Conservation (phyloP, 2,888 invertebrate species). For the Agrotis clavis region DNA sequence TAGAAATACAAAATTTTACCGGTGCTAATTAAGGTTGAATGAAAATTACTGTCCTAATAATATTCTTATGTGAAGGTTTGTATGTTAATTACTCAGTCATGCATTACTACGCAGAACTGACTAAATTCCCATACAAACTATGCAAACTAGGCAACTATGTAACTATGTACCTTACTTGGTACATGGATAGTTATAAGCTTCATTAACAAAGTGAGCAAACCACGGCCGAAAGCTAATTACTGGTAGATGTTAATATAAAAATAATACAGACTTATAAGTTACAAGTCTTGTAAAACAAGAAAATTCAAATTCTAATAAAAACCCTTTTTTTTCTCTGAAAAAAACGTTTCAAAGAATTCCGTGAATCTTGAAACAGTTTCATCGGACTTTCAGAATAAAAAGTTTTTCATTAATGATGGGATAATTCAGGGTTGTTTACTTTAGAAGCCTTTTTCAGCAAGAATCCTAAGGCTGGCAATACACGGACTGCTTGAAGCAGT, state of each 20-base stretch:
- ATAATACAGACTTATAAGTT: constrained; percentile 1
- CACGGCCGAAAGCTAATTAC: no score
- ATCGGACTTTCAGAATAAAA: constrained; percentile 20
- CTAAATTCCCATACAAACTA: no score
- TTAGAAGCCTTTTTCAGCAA: constrained; percentile 24
- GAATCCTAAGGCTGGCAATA: background rate
- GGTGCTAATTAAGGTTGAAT: background rate
- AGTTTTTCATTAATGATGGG: constrained; percentile 28
- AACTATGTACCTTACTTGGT: no score
- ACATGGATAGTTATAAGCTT: no score
- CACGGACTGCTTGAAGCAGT: no score
- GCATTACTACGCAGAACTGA: no score
- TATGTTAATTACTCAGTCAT: no score
- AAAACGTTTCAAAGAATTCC: constrained; percentile 22
- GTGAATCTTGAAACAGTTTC: constrained; percentile 24
- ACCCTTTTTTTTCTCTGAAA: constrained; percentile 11
- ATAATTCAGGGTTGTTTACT: constrained; percentile 25
- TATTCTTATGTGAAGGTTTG: no score
- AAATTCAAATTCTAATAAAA: constrained; percentile 11
- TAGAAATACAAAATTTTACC: no score
- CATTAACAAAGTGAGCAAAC: no score
- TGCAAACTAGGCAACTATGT: no score
- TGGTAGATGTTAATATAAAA: no score
- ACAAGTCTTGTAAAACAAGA: background rate
- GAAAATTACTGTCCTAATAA: background rate